These are phyloP conservation scores for Drosophila punjabiensis DNA, from an alignment of 1,140 invertebrate genomes.

Conservation along the genomic window DNA sequence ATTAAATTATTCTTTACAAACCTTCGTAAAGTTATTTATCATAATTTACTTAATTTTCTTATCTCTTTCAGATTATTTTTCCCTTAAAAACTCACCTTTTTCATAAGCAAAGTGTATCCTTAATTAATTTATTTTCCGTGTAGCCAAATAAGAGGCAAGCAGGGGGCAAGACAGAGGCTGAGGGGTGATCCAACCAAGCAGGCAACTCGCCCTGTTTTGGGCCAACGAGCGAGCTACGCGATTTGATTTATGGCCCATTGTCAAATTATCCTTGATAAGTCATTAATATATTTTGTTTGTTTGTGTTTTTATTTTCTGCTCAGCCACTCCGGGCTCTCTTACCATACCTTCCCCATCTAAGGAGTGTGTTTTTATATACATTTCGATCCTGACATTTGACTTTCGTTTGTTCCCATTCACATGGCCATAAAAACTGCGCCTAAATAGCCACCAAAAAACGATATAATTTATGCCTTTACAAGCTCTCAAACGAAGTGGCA, in stretches of 20 bases:
- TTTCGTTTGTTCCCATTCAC: conserved; percentile 66
- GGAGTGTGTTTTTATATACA: conserved; percentile 30
- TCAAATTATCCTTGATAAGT: conserved; percentile 85
- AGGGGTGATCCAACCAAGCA: conserved; percentile 36
- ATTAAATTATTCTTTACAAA: background rate
- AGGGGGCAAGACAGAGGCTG: background rate
- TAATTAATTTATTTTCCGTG: conserved; percentile 20
- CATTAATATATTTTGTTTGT: conserved; percentile 78
- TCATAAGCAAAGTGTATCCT: background rate
- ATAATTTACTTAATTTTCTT: background rate
- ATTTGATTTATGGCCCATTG: conserved; percentile 81
- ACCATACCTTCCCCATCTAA: conserved; percentile 45
- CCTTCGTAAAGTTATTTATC: background rate
- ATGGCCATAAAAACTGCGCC: conserved; percentile 67
- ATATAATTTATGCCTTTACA: conserved; percentile 78
- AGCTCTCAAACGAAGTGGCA: conserved; percentile 81
- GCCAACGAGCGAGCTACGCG: conserved; percentile 58
- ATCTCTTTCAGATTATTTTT: background rate
- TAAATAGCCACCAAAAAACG: conserved; percentile 39
- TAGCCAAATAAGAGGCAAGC: background rate
- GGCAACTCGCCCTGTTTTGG: conserved; percentile 63
- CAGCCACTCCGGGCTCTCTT: conserved; percentile 2
- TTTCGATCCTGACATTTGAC: conserved; percentile 62
- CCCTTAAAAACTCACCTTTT: background rate
- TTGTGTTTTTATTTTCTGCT: conserved; percentile 9